phyloP scores from a whole-genome alignment of 2,888 invertebrate species.

The Reticulitermes lucifugus region DNA sequence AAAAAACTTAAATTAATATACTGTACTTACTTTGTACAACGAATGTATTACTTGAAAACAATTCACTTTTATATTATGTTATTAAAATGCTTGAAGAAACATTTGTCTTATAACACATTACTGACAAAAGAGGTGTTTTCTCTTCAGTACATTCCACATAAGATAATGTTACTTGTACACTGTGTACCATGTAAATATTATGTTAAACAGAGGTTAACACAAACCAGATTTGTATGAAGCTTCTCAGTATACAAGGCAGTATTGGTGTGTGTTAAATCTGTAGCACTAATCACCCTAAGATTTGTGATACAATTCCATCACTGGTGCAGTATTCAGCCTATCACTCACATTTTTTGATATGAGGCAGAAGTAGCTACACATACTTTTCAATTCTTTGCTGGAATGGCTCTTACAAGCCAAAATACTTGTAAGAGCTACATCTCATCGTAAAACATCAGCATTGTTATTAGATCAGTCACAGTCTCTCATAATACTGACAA shows the following conservation, averaged over 20 bases:
- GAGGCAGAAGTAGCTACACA: too few species aligned
- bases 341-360: too few species aligned
- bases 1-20: neutral
- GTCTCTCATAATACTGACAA: too few species aligned
- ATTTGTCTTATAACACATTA: conserved; percentile 6
- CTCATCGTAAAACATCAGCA: too few species aligned
- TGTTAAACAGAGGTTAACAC: neutral
- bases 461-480: too few species aligned
- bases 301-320: too few species aligned
- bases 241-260: neutral
- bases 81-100: neutral
- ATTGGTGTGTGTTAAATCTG: too few species aligned
- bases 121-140: neutral
- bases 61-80: neutral
- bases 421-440: too few species aligned
- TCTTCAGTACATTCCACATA: neutral
- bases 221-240: neutral
- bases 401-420: too few species aligned
- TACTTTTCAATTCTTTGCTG: too few species aligned
- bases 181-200: neutral
- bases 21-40: neutral
- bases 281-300: too few species aligned
- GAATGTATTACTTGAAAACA: conserved; percentile 5
- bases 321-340: too few species aligned
- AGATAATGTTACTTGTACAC: neutral